These are phyloP conservation scores for Boloria selene DNA, from an alignment of 2,888 invertebrate species.

Conservation along the genomic window DNA sequence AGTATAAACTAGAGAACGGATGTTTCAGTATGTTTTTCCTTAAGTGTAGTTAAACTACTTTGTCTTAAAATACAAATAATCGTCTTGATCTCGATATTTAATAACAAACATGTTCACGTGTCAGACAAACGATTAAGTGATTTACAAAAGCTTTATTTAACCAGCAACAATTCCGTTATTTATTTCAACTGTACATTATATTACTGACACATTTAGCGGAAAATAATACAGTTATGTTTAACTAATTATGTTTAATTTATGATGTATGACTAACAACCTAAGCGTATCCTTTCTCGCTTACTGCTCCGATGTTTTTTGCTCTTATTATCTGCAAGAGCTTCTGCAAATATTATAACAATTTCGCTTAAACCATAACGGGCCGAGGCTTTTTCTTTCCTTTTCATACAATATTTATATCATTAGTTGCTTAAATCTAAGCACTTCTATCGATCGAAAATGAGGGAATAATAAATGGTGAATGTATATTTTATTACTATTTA, in stretches of 20 bases:
- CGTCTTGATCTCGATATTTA: too few species aligned
- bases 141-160: constrained; percentile 19
- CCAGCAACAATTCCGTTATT: constrained; percentile 29
- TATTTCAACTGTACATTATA: constrained; percentile 34
- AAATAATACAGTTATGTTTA: constrained; percentile 40
- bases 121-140: constrained; percentile 17
- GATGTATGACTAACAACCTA: constrained; percentile 40
- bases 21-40: too few species aligned
- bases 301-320: constrained; percentile 20
- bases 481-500: too few species aligned
- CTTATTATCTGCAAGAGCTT: background rate
- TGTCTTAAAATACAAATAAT: too few species aligned
- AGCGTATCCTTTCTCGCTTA: constrained; percentile 36
- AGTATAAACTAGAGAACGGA: too few species aligned
- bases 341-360: constrained; percentile 17
- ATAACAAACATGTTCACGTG: background rate
- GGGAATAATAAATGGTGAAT: too few species aligned
- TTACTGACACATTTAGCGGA: constrained; percentile 29
- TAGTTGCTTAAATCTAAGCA: too few species aligned
- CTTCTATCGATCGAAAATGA: too few species aligned
- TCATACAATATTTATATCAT: background rate
- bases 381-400: background rate
- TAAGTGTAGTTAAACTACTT: too few species aligned
- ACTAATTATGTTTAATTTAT: constrained; percentile 43
- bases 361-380: background rate